Evolutionary conservation across 2,888 invertebrate species (phyloP).

Genomic region (Hermaeophaga mercurialis): DNA sequence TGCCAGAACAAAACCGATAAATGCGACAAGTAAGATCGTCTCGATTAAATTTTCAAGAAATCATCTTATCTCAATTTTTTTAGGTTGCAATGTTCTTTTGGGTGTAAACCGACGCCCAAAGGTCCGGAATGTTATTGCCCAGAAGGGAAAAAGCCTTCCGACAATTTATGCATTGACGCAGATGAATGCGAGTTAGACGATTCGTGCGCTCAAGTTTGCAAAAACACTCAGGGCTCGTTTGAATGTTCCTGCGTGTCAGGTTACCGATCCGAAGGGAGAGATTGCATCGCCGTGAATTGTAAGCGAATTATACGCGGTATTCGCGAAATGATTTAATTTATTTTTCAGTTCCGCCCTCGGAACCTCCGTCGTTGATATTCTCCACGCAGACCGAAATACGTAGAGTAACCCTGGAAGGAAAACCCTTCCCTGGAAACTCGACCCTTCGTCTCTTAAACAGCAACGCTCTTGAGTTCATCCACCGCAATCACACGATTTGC

Average conservation of each 20-base stretch:
- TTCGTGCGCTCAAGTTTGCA: conserved; percentile 76
- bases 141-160: conserved; percentile 67
- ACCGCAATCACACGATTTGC: conserved; percentile 70
- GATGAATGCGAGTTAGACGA: conserved; percentile 77
- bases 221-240: conserved; percentile 70
- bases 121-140: conserved; percentile 80
- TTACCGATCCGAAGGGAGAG: conserved; percentile 64
- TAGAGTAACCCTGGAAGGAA: conserved; percentile 65
- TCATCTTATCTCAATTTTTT: conserved; percentile 1
- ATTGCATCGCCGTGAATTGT: conserved; percentile 77
- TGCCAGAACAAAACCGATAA: conserved; percentile 59
- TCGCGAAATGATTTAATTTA: too few relatives aligned
- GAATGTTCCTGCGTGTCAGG: conserved; percentile 76
- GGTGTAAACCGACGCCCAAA: conserved; percentile 72
- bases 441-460: conserved; percentile 55
- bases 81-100: conserved; percentile 57
- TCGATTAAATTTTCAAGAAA: too few relatives aligned
- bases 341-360: conserved; percentile 67
- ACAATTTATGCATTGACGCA: conserved; percentile 71
- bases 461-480: conserved; percentile 68
- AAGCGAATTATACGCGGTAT: too few relatives aligned
- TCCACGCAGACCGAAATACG: conserved; percentile 70
- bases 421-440: conserved; percentile 56
- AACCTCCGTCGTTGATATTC: conserved; percentile 70
- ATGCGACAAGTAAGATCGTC: conserved; percentile 46